Percentiles rank a stretch among this genome's conserved stretches.
phyloP scores from a whole-genome alignment of 2,113 vertebrate genomes.

The Melanostigma gelatinosum region DNA sequence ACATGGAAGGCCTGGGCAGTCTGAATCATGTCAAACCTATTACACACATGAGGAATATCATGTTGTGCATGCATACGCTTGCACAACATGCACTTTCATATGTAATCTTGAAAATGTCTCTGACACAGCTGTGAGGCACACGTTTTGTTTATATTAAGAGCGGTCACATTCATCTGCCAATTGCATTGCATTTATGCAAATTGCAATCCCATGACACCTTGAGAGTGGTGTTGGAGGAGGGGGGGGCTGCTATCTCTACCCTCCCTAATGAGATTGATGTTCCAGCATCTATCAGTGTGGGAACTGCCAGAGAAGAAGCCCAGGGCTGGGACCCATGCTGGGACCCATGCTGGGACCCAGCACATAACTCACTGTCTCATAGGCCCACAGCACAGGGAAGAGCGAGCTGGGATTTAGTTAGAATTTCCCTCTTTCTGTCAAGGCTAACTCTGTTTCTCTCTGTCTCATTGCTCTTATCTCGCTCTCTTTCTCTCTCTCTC shows the following conservation, averaged over 20 bases:
- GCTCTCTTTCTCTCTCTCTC: constrained; percentile 1
- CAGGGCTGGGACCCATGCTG: constrained; percentile 30
- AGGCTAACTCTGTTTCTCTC: constrained; percentile 49
- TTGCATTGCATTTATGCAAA: constrained; percentile 77
- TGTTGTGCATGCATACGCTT: background rate
- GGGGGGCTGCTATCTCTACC: constrained; percentile 27
- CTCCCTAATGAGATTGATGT: constrained; percentile 79
- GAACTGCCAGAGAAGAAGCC: constrained; percentile 56
- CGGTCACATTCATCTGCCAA: constrained; percentile 66
- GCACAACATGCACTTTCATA: background rate
- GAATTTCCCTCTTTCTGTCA: constrained; percentile 47
- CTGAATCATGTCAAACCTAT: constrained; percentile 9
- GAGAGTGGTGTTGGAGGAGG: constrained; percentile 34
- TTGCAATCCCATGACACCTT: constrained; percentile 66
- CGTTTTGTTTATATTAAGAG: constrained; percentile 23
- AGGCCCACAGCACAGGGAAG: constrained; percentile 32
- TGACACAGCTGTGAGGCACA: constrained; percentile 33
- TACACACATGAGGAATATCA: background rate
- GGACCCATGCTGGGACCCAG: constrained; percentile 26
- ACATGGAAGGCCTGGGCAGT: background rate
- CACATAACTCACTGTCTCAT: constrained; percentile 51
- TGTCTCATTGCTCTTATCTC: constrained; percentile 47
- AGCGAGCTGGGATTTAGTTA: constrained; percentile 30
- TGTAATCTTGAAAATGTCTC: constrained; percentile 4
- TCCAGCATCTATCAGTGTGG: constrained; percentile 71